Evolutionary conservation across 2,113 vertebrate genomes (phyloP).

Genomic region (Pogona vitticeps): DNA sequence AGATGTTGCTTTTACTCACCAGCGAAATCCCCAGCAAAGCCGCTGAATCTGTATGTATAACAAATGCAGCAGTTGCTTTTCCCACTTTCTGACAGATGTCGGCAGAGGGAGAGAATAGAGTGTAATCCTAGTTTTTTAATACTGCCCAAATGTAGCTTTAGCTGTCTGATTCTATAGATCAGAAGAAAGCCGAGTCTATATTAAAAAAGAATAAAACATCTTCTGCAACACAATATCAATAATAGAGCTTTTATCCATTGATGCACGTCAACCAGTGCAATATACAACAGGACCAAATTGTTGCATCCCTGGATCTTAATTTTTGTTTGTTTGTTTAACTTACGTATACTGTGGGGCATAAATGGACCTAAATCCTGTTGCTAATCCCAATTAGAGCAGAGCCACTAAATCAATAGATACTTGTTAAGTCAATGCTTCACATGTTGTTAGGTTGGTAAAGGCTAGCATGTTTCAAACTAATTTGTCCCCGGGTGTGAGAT

Average conservation of each 20-base stretch:
- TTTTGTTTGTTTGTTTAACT: background rate
- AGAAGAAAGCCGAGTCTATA: conserved; percentile 12
- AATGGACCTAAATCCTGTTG: too few relatives aligned
- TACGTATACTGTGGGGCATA: too few relatives aligned
- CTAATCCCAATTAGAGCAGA: too few relatives aligned
- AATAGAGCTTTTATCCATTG: background rate
- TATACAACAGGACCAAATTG: conserved; percentile 23
- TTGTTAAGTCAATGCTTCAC: too few relatives aligned
- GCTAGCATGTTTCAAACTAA: background rate
- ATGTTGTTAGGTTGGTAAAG: background rate
- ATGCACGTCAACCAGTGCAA: background rate
- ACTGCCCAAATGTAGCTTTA: conserved; percentile 8
- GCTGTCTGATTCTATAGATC: conserved; percentile 8
- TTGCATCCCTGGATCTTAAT: background rate
- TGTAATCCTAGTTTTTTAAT: background rate
- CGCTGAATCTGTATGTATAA: conserved; percentile 37
- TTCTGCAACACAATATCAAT: background rate
- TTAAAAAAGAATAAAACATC: conserved; percentile 38
- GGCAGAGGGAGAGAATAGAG: background rate
- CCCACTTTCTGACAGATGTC: conserved; percentile 18
- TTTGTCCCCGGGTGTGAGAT: background rate
- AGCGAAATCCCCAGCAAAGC: conserved; percentile 49
- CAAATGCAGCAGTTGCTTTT: conserved; percentile 32
- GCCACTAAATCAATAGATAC: too few relatives aligned
- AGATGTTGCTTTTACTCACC: conserved; percentile 52